Base-by-base conservation (phyloP, 2,797 vertebrate species). In the Dicrostonyx torquatus region DNA sequence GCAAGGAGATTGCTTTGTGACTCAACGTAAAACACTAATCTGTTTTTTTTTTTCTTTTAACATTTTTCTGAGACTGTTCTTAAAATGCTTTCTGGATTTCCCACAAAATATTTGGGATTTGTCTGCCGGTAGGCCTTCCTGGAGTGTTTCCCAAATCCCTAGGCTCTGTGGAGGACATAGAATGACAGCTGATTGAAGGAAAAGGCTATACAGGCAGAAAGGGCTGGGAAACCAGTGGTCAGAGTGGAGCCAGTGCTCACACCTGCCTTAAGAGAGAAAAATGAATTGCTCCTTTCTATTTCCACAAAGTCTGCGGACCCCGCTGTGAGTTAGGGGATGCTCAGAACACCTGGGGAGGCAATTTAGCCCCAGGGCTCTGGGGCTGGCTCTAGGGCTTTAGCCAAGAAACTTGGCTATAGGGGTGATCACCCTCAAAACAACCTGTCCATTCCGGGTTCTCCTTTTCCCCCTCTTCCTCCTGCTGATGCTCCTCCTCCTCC, bases 21-120 rank as follows among this genome's bases (percentile, higher is more conserved):
- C 34, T 14, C 13, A 0, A 37, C n/a, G 84, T 93, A 70, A 95
- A 90, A 45, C 64, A 60, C 17, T 53, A 50, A 76, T 84, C 68
- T 85, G 70, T 78, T 90, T 96, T 82, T 80, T 75, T 83, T 92
- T 96, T 80, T 66, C 58, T 88, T 20, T 24, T 85, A 75, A 55
- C 31, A 87, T 45, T 89, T 64, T 75, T 37, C 86, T 43, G 17
- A 22, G n/a, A 37, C 13, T 45, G 18, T 91, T 83, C 60, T 75
- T 76, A 40, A 89, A 95, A 76, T 66, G 78, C 24, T 73, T 75
- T 72, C 43, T 68, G 73, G 40, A 60, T 37, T 94, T 82, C 58
- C 31, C n/a, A 29, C 43, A 40, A 45, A 88, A 90, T 24, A 70
- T 43, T 17, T 50, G 15, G 82, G 48, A 17, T 4, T 31, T 22